Percentiles rank a stretch among this genome's conserved stretches.
Evolutionary conservation across 2,797 vertebrate genomes (phyloP).

Genomic region (Melopsittacus undulatus): DNA sequence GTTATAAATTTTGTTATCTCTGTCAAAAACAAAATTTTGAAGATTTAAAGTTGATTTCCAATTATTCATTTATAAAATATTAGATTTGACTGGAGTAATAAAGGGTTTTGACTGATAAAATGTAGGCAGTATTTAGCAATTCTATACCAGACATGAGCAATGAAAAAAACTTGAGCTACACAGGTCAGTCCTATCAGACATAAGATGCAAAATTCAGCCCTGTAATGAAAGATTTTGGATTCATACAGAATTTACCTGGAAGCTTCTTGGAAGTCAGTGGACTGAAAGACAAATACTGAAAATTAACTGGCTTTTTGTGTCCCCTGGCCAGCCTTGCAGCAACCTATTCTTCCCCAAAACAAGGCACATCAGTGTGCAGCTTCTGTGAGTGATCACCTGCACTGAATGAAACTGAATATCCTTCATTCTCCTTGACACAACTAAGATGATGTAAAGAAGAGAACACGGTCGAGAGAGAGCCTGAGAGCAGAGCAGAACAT

Average conservation of each 20-base stretch:
- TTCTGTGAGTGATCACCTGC: slow-evolving; percentile 20
- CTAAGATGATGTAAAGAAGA: slow-evolving; percentile 19
- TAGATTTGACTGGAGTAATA: neutral
- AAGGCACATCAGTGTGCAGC: neutral
- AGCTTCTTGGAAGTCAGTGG: neutral
- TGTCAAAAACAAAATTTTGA: neutral
- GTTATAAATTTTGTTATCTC: neutral
- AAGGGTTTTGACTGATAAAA: neutral
- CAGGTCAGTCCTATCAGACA: neutral
- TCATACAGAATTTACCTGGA: neutral
- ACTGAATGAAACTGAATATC: neutral
- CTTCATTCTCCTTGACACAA: slow-evolving; percentile 69
- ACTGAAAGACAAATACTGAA: neutral
- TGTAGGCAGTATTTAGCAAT: neutral
- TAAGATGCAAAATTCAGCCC: neutral
- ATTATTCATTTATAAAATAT: neutral
- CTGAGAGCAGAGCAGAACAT: slow-evolving; percentile 23
- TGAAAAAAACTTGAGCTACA: neutral
- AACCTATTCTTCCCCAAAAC: neutral
- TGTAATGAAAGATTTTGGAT: neutral
- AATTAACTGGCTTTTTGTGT: neutral
- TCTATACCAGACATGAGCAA: neutral
- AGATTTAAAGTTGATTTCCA: neutral
- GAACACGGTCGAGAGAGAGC: slow-evolving; percentile 7
- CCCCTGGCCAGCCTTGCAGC: neutral